Evolutionary conservation across 2,888 invertebrate species (phyloP).

Genomic region (Microdon myrmicae): DNA sequence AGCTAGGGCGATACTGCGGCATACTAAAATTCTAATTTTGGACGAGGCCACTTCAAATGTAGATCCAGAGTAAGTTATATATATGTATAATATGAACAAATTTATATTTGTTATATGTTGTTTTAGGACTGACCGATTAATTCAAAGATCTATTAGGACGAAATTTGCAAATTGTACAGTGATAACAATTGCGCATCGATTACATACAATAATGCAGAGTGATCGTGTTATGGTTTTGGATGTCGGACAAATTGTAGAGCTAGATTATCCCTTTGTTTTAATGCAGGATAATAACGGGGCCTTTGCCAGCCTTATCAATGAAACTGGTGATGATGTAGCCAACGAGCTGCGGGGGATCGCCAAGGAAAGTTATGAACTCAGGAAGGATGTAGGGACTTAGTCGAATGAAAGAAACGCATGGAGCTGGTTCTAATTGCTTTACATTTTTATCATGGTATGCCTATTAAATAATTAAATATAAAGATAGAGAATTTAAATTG

Average conservation of each 20-base stretch:
- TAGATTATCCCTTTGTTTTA: conserved; percentile 76
- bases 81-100: not conserved
- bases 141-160: conserved; percentile 34
- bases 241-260: conserved; percentile 72
- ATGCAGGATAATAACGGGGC: conserved; percentile 69
- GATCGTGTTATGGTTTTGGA: conserved; percentile 48
- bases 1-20: conserved; percentile 79
- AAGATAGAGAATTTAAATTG: too few species aligned
- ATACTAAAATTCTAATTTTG: conserved; percentile 79
- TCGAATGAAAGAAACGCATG: too few species aligned
- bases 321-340: conserved; percentile 72
- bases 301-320: conserved; percentile 73
- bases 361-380: conserved; percentile 63
- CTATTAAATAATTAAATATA: too few species aligned
- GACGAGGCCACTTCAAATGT: conserved; percentile 91
- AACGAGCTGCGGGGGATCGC: conserved; percentile 69
- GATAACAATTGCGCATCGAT: conserved; percentile 49
- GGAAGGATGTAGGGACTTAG: too few species aligned
- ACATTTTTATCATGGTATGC: too few species aligned
- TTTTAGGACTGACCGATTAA: conserved; percentile 29
- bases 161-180: conserved; percentile 43
- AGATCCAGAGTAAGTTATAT: conserved; percentile 74
- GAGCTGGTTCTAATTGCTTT: too few species aligned
- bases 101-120: not conserved
- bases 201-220: conserved; percentile 49